Evolutionary conservation across 2,797 vertebrate species (phyloP), one percentile per base, ranked within the genome.

Genomic region (Gymnoscopelus braueri): DNA sequence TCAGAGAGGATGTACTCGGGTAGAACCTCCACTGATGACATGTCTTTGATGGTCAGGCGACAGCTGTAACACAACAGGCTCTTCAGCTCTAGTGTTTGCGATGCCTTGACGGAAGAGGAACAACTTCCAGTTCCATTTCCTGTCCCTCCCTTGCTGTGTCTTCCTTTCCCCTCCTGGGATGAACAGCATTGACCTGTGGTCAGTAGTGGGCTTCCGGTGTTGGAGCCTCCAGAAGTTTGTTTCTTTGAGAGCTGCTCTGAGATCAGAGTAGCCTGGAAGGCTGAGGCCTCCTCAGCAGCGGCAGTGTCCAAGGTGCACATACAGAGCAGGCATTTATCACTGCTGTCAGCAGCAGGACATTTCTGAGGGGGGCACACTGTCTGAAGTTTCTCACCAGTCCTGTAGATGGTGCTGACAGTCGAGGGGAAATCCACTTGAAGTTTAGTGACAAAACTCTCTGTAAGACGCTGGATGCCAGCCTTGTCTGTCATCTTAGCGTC

Each of bases 351-450:
- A 0, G 52, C 56, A 10, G 78, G 56, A 3, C 58, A 57, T 58
- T 59, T 62, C 0, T 71, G 47, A 0, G 89, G 75, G 51, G 81
- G 72, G 0, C 84, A 83, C 0, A 80, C 86, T 0, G 92, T 91
- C 75, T 95, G 93, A 71, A 98, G 92, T 88, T 98, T 98, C 91
- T 98, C 97, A 0, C 97, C 94, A 0, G 97, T 98, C 90, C 97
- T 92, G 91, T 98, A 98, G 84, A 98, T 95, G 0, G 97, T 98
- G 94, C 95, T 98, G 81, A 98, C 90, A 0, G 96, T 98, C 8
- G 97, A 96, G 1, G 97, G 97, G 66, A 97, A 98, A 74, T 96
- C 95, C 0, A 83, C 83, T 91, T 98, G 98, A 56, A 98, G 92
- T 50, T 84, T 95, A 54, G 92, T 91, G 65, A 99, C 80, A 51